Base-by-base conservation (phyloP, 2,888 invertebrate species). In the Cheilosia pagana region DNA sequence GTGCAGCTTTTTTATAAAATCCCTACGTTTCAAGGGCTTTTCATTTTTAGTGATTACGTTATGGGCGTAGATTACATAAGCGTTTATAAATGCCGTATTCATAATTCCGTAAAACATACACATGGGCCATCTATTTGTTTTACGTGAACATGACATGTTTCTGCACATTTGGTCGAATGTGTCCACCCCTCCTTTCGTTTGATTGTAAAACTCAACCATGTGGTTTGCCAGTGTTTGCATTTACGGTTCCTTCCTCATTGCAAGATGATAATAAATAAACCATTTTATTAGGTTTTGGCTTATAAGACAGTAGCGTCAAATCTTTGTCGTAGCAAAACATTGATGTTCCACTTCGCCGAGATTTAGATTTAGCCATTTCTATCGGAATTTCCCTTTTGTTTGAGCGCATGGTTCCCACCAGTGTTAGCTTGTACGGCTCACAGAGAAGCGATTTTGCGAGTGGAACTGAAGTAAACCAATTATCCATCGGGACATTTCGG, bases 141-240 rank as follows among this genome's bases (percentile, higher is more conserved):
- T n/a, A n/a, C n/a, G n/a, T n/a, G n/a, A n/a, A n/a, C n/a, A n/a
- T n/a, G n/a, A n/a, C n/a, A n/a, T n/a, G n/a, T n/a, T n/a, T n/a
- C n/a, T n/a, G n/a, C n/a, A n/a, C n/a, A 50, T 79, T 72, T 87
- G 86, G 59, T 85, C 77, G 12, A 81, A 63, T 7, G 76, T 87
- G 14, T 85, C 70, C 10, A 81, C 72, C 25, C 81, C 85, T 14
- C 86, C 72, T 63, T 86, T 71, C 6, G 74, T 82, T 68, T 78
- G 59, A 16, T 86, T 78, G 43, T 78, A 86, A 52, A 63, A 82
- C 14, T 60, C 43, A 7, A 77, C 59, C 35, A 82, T 82, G 28
- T 52, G 82, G 67, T 62, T 76, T 86, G 31, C 63, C 52, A 19
- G 50, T 60, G 19, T 21, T 60, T 19, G 41, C 39, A 25, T 43